Evolutionary conservation across 2,888 invertebrate species (phyloP), one percentile per base, ranked within the genome.

Genomic region (Hyalella azteca): DNA sequence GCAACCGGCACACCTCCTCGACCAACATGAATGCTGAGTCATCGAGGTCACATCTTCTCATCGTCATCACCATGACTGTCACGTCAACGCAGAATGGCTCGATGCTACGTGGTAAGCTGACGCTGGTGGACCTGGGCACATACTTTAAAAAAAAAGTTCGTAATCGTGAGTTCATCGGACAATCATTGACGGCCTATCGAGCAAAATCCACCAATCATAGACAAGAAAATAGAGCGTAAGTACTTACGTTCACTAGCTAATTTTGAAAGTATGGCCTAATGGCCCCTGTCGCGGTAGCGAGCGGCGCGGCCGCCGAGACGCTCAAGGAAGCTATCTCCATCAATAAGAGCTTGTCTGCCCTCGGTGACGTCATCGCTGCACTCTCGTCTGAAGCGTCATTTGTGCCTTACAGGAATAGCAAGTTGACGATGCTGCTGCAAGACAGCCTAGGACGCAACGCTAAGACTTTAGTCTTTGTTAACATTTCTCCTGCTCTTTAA

Each of bases 401-500:
- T 86, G 89, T 90, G 84, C 90, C 90, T 66, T 89, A 88, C 87
- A 87, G 90, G 82, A 90, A 90, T 87, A 90, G 89, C 87, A 89
- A 90, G 85, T 87, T 90, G 81, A 90, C 90, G n/a, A 87, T 90
- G 87, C 86, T 90, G 81, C 88, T 90, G 87, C 90, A 90, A 86
- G 90, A 90, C 85, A 89, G 89, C 26, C 87, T 90, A 29, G 90
- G 90, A 85, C 90, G 90, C 40, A 90, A 90, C 85, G 89, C 90
- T 40, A 90, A 90, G 86, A 90, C 90, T 0, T 88, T 90, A 77
- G 90, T 90, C 88, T 89, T 90, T 85, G 90, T 90, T 60, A 90
- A 90, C 86, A 87, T 90, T 78, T 89, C 90, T 0, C 89, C 90
- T 0, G 89, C 89, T 26, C 87, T 88, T 66, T 89, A 88, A 86